Evolutionary conservation across 1,140 invertebrate genomes (phyloP), one percentile per base, ranked within the genome.

Genomic region (Daktulosphaira vitifoliae): DNA sequence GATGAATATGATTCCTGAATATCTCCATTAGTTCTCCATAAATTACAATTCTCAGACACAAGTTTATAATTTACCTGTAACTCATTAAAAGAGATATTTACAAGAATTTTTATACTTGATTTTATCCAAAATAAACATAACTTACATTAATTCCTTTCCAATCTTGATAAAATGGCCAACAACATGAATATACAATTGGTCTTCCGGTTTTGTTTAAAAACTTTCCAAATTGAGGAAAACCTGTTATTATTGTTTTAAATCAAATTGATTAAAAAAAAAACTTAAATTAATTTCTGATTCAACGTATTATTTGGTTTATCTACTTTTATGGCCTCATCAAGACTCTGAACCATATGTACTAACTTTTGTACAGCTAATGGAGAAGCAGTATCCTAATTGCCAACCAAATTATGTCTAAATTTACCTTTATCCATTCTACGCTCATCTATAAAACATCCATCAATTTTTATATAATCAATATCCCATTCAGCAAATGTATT

Each of bases 391-490:
- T n/a, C n/a, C n/a, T n/a, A n/a, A n/a, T n/a, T n/a, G n/a, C n/a
- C n/a, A n/a, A n/a, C n/a, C n/a, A n/a, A 38, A 38, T 38, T 56
- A 3, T 54, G 39, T 42, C 26, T 39, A 5, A 33, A 26, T 0
- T 42, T 65, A 70, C 69, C 66, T 62, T 50, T 56, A 15, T 66
- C 53, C 67, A 68, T 68, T 22, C 56, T 22, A 22, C 25, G 26
- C 48, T 54, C 64, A 70, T 91, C 82, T 0, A 91, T 83, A 75
- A 96, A 89, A 75, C 96, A 98, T 1, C 93, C 94, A 75, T 98
- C 95, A 68, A 98, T 74, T 76, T 98, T 98, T 0, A 98, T 86
- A 73, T 96, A 96, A 74, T 98, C 95, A 13, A 98, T 90, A 51
- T 88, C 87, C 96, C 96, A 98, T 1, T 89, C 84, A 16, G 91